A percentile compares a stretch with the other conserved stretches of the same genome.
These are phyloP conservation scores for Vulpes ferrilata DNA, from an alignment of 2,113 vertebrate genomes.

Conservation along the genomic window DNA sequence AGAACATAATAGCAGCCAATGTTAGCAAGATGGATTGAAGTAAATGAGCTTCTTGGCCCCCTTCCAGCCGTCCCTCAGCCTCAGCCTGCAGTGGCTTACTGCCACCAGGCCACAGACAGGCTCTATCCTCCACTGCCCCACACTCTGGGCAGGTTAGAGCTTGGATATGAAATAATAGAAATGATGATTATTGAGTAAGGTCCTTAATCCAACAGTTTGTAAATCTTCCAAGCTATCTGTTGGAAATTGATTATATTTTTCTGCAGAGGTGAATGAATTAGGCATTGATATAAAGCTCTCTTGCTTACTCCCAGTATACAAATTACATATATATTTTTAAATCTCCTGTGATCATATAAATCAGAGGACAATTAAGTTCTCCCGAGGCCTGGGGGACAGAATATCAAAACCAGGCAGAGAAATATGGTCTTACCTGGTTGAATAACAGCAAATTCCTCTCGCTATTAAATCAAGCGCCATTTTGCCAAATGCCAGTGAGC, in stretches of 20 bases:
- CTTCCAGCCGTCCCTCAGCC: not conserved
- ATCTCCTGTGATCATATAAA: not conserved
- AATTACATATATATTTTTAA: not conserved
- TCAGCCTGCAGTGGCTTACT: not conserved
- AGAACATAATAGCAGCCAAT: not conserved
- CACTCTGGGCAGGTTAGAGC: not conserved
- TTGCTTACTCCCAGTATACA: not conserved
- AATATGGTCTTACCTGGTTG: not conserved
- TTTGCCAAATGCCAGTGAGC: not conserved
- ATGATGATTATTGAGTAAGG: not conserved
- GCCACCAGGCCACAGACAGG: not conserved
- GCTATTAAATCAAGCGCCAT: not conserved
- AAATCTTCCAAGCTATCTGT: conserved; percentile 18
- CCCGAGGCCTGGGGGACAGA: not conserved
- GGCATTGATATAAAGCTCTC: not conserved
- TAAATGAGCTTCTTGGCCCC: not conserved
- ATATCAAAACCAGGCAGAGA: not conserved
- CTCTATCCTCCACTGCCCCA: not conserved
- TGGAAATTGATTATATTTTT: conserved; percentile 7
- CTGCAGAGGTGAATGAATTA: conserved; percentile 1
- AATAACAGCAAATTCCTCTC: not conserved
- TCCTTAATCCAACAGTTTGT: not conserved
- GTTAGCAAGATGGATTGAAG: not conserved
- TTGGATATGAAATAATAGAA: not conserved
- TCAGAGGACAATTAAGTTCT: conserved; percentile 4